Conservation (phyloP, 2,888 invertebrate genomes). For the Cosmia pyralina region DNA sequence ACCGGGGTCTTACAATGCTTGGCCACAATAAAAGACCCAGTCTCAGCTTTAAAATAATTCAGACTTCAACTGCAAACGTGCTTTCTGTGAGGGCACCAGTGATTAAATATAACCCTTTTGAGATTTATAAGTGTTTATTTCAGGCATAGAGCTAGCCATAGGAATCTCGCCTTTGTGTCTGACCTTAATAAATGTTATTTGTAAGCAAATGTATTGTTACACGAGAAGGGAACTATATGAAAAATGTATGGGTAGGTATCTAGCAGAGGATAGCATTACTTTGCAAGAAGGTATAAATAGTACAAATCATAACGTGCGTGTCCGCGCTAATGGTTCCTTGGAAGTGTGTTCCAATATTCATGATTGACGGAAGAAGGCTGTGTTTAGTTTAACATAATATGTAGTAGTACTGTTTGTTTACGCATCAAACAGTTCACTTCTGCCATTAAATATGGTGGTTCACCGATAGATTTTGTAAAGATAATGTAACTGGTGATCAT, state of each 20-base stretch:
- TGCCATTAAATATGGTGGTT: slow-evolving; percentile 20
- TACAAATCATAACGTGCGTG: slow-evolving; percentile 61
- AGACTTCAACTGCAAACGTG: slow-evolving; percentile 84
- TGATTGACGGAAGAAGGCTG: slow-evolving; percentile 46
- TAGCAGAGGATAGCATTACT: slow-evolving; percentile 68
- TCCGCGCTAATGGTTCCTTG: slow-evolving; percentile 28
- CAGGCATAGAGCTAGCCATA: slow-evolving; percentile 71
- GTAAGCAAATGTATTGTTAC: slow-evolving; percentile 82
- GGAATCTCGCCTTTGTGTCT: slow-evolving; percentile 75
- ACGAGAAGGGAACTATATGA: slow-evolving; percentile 75
- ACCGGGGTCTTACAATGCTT: slow-evolving; percentile 81
- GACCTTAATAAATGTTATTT: slow-evolving; percentile 84
- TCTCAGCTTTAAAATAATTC: slow-evolving; percentile 85
- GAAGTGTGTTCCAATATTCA: slow-evolving; percentile 49
- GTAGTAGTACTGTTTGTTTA: slow-evolving; percentile 25
- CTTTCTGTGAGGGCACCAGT: slow-evolving; percentile 83
- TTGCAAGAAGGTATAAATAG: slow-evolving; percentile 66
- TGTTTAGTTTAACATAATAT: slow-evolving; percentile 35
- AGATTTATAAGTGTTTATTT: slow-evolving; percentile 89
- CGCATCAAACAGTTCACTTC: slow-evolving; percentile 14
- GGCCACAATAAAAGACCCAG: slow-evolving; percentile 83
- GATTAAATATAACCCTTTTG: slow-evolving; percentile 87
- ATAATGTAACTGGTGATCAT: slow-evolving; percentile 25
- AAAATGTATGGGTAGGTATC: slow-evolving; percentile 77
- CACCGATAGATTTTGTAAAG: slow-evolving; percentile 22